A percentile compares a stretch with the other conserved stretches of the same genome.
Evolutionary conservation across 1,140 invertebrate genomes (phyloP).

Genomic region (Lordiphosa clarofinis): DNA sequence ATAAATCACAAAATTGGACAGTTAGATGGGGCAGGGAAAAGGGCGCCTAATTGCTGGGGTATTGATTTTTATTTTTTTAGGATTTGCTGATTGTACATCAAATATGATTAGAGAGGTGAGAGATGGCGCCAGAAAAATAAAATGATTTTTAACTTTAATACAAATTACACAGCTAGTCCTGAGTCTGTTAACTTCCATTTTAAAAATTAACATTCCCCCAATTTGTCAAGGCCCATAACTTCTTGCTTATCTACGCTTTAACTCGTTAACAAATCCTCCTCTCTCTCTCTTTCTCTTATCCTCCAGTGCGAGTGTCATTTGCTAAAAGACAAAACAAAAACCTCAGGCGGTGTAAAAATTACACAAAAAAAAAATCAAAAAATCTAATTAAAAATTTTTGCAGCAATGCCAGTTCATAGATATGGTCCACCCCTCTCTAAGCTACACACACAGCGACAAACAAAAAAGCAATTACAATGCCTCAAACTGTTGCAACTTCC

Average conservation of each 20-base stretch:
- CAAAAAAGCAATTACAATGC: slow-evolving; percentile 76
- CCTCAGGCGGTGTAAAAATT: slow-evolving; percentile 42
- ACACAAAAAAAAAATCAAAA: slow-evolving; percentile 50
- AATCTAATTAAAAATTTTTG: slow-evolving; percentile 75
- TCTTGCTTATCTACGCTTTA: slow-evolving; percentile 36
- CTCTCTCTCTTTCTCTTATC: neutral
- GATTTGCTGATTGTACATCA: too few relatives aligned
- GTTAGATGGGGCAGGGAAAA: slow-evolving; percentile 6
- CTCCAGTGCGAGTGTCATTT: slow-evolving; percentile 58
- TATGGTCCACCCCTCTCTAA: neutral
- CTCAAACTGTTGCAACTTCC: slow-evolving; percentile 75
- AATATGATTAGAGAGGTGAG: too few relatives aligned
- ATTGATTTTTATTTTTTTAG: slow-evolving; percentile 45
- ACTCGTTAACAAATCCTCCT: slow-evolving; percentile 55
- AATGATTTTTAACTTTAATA: too few relatives aligned
- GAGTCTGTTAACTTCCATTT: too few relatives aligned
- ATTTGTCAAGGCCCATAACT: slow-evolving; percentile 62
- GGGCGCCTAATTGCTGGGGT: slow-evolving; percentile 52
- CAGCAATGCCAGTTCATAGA: slow-evolving; percentile 35
- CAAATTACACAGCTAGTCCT: too few relatives aligned
- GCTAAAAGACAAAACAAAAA: slow-evolving; percentile 50
- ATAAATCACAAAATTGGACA: slow-evolving; percentile 58
- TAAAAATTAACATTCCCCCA: slow-evolving; percentile 6
- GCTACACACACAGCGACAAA: slow-evolving; percentile 55
- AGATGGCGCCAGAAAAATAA: too few relatives aligned